These are phyloP conservation scores for Drosophila kanekoi DNA, from an alignment of 2,888 invertebrate species.

Conservation along the genomic window DNA sequence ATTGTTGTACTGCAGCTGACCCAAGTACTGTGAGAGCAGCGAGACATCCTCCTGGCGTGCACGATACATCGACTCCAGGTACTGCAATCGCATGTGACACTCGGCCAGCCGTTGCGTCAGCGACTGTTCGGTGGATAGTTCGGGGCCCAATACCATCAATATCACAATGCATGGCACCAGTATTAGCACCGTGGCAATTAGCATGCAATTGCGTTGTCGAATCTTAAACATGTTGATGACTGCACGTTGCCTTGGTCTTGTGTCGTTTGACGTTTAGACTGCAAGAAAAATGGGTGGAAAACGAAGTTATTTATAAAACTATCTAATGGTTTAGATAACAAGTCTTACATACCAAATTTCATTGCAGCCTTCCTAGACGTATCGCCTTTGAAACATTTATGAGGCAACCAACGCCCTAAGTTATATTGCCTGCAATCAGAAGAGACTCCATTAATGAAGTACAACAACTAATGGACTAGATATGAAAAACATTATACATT, in stretches of 20 bases:
- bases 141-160: constrained; percentile 85
- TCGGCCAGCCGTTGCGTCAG: constrained; percentile 90
- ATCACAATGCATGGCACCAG: constrained; percentile 87
- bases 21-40: constrained; percentile 88
- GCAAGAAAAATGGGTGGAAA: background rate
- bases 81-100: constrained; percentile 91
- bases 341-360: constrained; percentile 24
- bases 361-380: constrained; percentile 4
- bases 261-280: constrained; percentile 16
- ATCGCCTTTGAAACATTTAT: background rate
- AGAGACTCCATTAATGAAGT: background rate
- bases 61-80: constrained; percentile 91
- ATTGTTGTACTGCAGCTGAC: constrained; percentile 81
- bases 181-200: constrained; percentile 86
- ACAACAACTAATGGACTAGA: background rate
- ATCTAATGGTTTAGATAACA: background rate
- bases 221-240: constrained; percentile 77
- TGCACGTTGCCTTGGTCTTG: constrained; percentile 11
- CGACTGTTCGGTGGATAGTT: constrained; percentile 88
- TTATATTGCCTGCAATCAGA: constrained; percentile 24
- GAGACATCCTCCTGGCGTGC: constrained; percentile 91
- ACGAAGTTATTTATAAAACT: background rate
- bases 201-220: constrained; percentile 87
- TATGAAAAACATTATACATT: background rate
- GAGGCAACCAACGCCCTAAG: background rate